Evolutionary conservation across 2,797 vertebrate species (phyloP).

Genomic region (Esox lucius): DNA sequence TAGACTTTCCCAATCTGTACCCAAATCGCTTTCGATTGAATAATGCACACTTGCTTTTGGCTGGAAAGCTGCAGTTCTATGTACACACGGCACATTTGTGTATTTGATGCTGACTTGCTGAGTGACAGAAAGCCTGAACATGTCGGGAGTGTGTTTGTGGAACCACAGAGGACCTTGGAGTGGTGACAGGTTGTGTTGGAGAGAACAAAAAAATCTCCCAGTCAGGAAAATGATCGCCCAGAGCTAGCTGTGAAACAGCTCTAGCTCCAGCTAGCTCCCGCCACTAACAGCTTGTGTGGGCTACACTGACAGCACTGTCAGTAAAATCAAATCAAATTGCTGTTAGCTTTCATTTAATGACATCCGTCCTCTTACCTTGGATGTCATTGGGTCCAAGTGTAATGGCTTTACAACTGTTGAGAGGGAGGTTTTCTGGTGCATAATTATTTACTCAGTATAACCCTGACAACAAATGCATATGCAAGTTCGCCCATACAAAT

Average conservation of each 20-base stretch:
- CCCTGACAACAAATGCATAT: neutral
- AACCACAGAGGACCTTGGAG: constrained; percentile 35
- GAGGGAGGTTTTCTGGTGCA: neutral
- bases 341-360: neutral
- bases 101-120: constrained; percentile 46
- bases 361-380: neutral
- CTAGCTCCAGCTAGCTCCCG: constrained; percentile 45
- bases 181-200: constrained; percentile 50
- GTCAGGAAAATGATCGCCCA: constrained; percentile 37
- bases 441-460: neutral
- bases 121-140: constrained; percentile 52
- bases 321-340: constrained; percentile 44
- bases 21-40: constrained; percentile 52
- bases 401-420: neutral
- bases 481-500: too few species aligned
- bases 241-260: constrained; percentile 59
- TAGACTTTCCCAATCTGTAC: constrained; percentile 66
- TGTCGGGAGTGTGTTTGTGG: constrained; percentile 27
- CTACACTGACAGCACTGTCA: constrained; percentile 31
- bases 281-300: constrained; percentile 43
- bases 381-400: neutral
- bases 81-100: constrained; percentile 48
- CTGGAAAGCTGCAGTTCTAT: constrained; percentile 49
- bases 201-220: constrained; percentile 36
- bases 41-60: constrained; percentile 27